Base-by-base conservation (phyloP, 2,888 invertebrate genomes). In the Ochropleura plecta region DNA sequence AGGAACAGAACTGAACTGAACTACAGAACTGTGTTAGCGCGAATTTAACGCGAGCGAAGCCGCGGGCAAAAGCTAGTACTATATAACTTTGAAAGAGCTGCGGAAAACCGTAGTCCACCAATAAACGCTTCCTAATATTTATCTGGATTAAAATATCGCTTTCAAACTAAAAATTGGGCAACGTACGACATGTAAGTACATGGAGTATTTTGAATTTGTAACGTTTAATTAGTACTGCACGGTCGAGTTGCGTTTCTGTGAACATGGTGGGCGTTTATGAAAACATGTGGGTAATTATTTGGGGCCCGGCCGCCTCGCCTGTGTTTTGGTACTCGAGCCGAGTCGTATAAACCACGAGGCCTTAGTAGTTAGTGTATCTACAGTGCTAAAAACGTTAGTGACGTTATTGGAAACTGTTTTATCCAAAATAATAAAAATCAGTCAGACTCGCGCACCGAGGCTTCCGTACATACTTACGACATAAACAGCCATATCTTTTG, bases 201-300 rank as follows among this genome's bases (percentile, higher is more conserved):
- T 85, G 68, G 79, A 71, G 76, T 85, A 79, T 74, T 85, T 82
- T 79, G 73, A 76, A 83, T 82, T 67, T 79, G 84, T 73, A 81
- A 78, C 79, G 70, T 86, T 88, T 86, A 88, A 86, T 86, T 83
- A 86, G 80, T 73, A 76, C 14, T 73, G 68, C 81, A 78, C 77
- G 70, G 71, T 70, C 68, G 84, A 78, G 68, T 84, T 75, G 78
- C 76, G 76, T 74, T 86, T 82, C 85, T 70, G 71, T 72, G 86
- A 82, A 83, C 72, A 49, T 8, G 10, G 86, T 86, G 86, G 86
- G 86, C 77, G 86, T 79, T 81, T 78, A 72, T 66, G 77, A 82
- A 77, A 82, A 82, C 86, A 78, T 77, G 75, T 76, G 76, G 64
- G 49, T 85, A 79, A 87, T 87, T 85, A 84, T 82, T 79, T 70